Evolutionary conservation across 1,140 invertebrate genomes (phyloP).

Genomic region (Zaprionus nigranus): DNA sequence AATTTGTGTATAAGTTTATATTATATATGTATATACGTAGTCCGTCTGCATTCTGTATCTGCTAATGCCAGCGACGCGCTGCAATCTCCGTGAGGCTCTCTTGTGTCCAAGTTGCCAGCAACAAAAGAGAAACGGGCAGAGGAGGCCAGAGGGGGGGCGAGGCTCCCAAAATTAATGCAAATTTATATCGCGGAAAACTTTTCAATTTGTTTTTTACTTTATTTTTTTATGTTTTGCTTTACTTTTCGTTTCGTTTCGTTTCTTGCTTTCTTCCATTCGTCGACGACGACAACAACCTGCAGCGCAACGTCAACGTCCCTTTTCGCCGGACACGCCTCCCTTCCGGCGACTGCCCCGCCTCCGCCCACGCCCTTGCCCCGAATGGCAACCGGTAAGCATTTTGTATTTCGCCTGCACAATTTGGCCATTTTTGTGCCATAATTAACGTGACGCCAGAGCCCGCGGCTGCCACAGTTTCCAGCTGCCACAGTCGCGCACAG

Average conservation of each 20-base stretch:
- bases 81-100: background rate
- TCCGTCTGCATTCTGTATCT: conserved; percentile 26
- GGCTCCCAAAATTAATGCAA: conserved; percentile 72
- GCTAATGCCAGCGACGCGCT: conserved; percentile 21
- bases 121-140: background rate
- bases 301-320: conserved; percentile 30
- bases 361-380: background rate
- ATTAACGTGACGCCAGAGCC: conserved; percentile 60
- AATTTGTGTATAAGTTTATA: conserved; percentile 56
- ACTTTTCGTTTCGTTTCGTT: background rate
- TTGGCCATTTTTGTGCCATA: conserved; percentile 66
- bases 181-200: conserved; percentile 78
- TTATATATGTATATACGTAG: background rate
- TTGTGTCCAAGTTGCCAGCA: background rate
- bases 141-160: background rate
- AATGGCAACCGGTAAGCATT: conserved; percentile 47
- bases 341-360: background rate
- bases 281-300: conserved; percentile 39
- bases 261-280: conserved; percentile 40
- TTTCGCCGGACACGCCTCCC: conserved; percentile 35
- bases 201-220: conserved; percentile 73
- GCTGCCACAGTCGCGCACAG: conserved; percentile 27
- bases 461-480: conserved; percentile 29
- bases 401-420: conserved; percentile 65
- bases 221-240: background rate